Base-by-base conservation (phyloP, 1,140 invertebrate species). In the Lamellibrachia luymesi region DNA sequence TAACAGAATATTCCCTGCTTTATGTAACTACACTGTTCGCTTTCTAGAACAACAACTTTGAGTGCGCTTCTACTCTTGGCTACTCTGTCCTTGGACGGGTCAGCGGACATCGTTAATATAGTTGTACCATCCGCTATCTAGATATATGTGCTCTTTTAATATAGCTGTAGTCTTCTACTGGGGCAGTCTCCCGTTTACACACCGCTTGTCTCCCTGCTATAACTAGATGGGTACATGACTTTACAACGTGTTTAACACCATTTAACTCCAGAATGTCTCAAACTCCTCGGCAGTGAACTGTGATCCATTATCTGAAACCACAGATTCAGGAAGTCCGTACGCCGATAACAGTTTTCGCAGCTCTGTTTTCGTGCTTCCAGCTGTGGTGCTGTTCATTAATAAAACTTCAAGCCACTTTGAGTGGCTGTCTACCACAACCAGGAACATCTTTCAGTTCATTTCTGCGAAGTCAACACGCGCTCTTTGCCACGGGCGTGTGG, bases 391-490 rank as follows among this genome's bases (percentile, higher is more conserved):
- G 38, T 92, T 50, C 50, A 92, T 92, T 2, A 80, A 49, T 27
- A 51, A 17, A 2, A 96, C 94, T 94, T 97, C 96, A 27, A 95
- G 94, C 95, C 96, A 97, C 94, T 96, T 96, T 0, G 95, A 96
- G 93, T 95, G 95, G 1, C 95, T 93, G 95, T 97, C 97, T 0
- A 96, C 94, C 2, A 96, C 93, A 52, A 97, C 94, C 22, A 97
- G 92, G 93, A 96, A 97, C 93, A 94, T 95, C 92, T 95, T 94
- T 22, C 38, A 38, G 38, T 38, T 38, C 0, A 38, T 38, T 38
- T 96, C 96, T 5, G 96, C 96, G 94, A 96, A 97, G 94, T 97
- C 97, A 0, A 96, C 94, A 94, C 97, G 97, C 0, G 97, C 90
- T 38, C 91, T 56, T 17, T 56, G 52, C 52, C 52, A 56, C 1